A percentile compares a stretch with the other conserved stretches of the same genome.
Conservation (phyloP, 2,888 invertebrate species). For the Nymphalis c-album region DNA sequence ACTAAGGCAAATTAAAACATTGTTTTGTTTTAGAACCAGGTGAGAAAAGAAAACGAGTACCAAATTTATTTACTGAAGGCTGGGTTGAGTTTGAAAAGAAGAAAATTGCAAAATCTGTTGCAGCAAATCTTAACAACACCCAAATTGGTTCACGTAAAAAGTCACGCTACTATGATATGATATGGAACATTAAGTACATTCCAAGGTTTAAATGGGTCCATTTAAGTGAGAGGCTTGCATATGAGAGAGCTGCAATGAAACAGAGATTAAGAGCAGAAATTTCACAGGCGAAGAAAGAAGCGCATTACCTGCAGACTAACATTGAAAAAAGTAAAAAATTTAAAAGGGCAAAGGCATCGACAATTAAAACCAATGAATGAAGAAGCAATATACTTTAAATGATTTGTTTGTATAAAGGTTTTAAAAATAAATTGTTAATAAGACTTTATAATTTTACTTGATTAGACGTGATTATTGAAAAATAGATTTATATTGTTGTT, state of each 20-base stretch:
- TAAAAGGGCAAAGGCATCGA: slow-evolving; percentile 68
- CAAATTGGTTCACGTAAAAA: slow-evolving; percentile 92
- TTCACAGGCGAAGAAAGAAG: slow-evolving; percentile 94
- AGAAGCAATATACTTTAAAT: neutral
- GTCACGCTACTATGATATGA: slow-evolving; percentile 92
- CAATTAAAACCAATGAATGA: slow-evolving; percentile 38
- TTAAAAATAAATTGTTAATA: neutral
- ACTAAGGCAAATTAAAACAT: neutral
- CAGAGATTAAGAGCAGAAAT: slow-evolving; percentile 94
- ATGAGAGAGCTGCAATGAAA: slow-evolving; percentile 93
- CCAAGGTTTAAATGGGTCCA: slow-evolving; percentile 98
- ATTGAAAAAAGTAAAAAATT: slow-evolving; percentile 89
- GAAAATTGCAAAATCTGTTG: slow-evolving; percentile 93
- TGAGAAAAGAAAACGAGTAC: slow-evolving; percentile 79
- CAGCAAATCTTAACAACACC: slow-evolving; percentile 90
- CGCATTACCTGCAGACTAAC: slow-evolving; percentile 91
- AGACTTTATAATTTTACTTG: neutral
- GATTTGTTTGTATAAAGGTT: neutral
- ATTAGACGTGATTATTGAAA: no score
- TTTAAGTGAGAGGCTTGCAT: slow-evolving; percentile 94
- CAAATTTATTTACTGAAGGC: slow-evolving; percentile 91
- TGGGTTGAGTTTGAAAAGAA: slow-evolving; percentile 98
- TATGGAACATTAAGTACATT: slow-evolving; percentile 98
- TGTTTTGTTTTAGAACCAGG: slow-evolving; percentile 64
- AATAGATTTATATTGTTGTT: no score